phyloP scores from a whole-genome alignment of 1,140 invertebrate species.

The Branchinecta lynchi region DNA sequence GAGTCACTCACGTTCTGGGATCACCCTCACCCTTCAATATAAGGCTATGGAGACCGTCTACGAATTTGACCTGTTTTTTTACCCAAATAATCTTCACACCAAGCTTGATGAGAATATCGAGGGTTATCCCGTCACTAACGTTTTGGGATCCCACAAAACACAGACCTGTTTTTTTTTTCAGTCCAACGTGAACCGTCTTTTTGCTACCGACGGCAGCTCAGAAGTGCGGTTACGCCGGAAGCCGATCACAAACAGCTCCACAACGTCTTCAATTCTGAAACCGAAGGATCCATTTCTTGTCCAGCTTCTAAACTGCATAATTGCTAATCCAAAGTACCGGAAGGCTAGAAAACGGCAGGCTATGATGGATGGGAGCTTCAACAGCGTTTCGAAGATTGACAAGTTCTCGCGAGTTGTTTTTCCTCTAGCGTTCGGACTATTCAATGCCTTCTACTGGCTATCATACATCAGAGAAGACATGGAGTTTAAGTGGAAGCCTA shows the following conservation, averaged over 20 bases:
- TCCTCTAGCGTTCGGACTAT: slow-evolving; percentile 80
- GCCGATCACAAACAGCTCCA: not conserved
- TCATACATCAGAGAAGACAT: slow-evolving; percentile 50
- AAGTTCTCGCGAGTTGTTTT: slow-evolving; percentile 88
- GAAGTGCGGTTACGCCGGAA: not conserved
- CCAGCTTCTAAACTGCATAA: not conserved
- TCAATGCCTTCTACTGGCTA: slow-evolving; percentile 86
- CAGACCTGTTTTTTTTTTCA: too few relatives aligned
- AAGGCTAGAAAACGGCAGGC: not conserved
- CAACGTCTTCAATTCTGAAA: not conserved
- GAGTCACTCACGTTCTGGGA: too few relatives aligned
- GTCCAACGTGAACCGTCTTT: too few relatives aligned
- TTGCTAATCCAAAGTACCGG: not conserved
- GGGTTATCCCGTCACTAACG: too few relatives aligned
- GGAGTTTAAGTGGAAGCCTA: not conserved
- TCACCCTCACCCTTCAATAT: too few relatives aligned
- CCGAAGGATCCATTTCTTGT: not conserved
- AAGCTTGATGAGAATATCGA: too few relatives aligned
- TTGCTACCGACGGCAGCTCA: not conserved
- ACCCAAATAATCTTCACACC: too few relatives aligned
- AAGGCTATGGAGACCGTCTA: too few relatives aligned
- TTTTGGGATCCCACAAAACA: too few relatives aligned
- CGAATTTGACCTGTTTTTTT: too few relatives aligned
- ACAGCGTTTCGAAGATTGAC: slow-evolving; percentile 93
- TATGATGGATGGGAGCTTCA: slow-evolving; percentile 33